These are phyloP conservation scores for Calosoma granatense DNA, from an alignment of 1,140 invertebrate species.

Conservation along the genomic window DNA sequence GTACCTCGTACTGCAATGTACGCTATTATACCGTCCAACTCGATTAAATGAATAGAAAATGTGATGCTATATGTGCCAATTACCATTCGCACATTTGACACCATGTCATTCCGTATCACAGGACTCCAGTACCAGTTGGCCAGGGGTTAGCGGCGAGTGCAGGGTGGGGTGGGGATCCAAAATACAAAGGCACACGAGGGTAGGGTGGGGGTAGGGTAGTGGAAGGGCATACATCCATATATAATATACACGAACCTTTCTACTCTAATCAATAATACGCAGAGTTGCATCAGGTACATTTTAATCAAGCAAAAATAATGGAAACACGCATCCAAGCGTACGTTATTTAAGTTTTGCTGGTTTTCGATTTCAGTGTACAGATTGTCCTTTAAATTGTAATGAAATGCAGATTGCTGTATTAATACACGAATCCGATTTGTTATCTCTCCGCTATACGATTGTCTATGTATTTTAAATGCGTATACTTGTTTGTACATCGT, in stretches of 20 bases:
- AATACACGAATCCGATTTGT: background rate
- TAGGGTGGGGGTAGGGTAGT: too few species aligned
- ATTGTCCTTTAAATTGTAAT: slow-evolving; percentile 8
- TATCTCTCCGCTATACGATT: too few species aligned
- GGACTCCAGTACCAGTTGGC: background rate
- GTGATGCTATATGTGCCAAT: slow-evolving; percentile 3
- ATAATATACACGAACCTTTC: background rate
- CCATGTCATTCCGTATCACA: slow-evolving; percentile 2
- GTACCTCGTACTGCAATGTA: background rate
- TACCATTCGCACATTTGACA: slow-evolving; percentile 5
- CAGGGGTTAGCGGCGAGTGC: too few species aligned
- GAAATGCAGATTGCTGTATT: slow-evolving; percentile 4
- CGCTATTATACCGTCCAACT: background rate
- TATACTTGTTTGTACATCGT: background rate
- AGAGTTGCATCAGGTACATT: slow-evolving; percentile 5
- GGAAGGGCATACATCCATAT: too few species aligned
- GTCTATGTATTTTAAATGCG: background rate
- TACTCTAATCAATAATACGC: slow-evolving; percentile 2
- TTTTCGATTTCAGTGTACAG: background rate
- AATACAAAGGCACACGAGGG: too few species aligned
- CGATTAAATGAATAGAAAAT: slow-evolving; percentile 8
- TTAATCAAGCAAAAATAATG: slow-evolving; percentile 7
- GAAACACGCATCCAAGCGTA: background rate
- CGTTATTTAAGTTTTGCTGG: slow-evolving; percentile 3
- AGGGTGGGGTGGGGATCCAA: too few species aligned